A percentile compares a stretch with the other conserved stretches of the same genome.
Evolutionary conservation across 2,888 invertebrate species (phyloP).

Genomic region (Drosophila prolongata): DNA sequence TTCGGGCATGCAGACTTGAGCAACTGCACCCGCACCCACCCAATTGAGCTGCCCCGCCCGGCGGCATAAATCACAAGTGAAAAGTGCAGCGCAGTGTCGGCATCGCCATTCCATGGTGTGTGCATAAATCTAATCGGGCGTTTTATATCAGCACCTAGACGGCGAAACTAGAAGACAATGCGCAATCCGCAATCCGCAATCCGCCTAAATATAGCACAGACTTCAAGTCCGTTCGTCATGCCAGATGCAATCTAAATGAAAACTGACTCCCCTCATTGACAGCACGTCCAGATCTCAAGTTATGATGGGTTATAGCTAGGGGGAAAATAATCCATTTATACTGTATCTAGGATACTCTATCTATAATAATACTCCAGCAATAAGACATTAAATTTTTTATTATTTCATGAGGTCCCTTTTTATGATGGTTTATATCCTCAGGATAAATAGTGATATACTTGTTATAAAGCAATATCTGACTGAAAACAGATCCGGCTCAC

Average conservation of each 20-base stretch:
- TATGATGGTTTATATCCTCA: too few relatives aligned
- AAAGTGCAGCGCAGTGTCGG: constrained; percentile 40
- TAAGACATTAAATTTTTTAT: too few relatives aligned
- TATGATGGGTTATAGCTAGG: constrained; percentile 27
- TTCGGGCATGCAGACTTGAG: background rate
- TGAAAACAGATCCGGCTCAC: too few relatives aligned
- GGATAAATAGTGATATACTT: too few relatives aligned
- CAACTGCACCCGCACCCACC: constrained; percentile 34
- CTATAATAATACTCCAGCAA: background rate
- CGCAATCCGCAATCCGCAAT: constrained; percentile 27
- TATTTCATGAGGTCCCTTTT: too few relatives aligned
- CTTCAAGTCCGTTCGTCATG: constrained; percentile 30
- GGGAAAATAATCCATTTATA: background rate
- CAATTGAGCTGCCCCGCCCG: constrained; percentile 33
- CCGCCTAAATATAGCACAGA: constrained; percentile 42
- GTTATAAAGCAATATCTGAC: too few relatives aligned
- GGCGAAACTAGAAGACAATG: constrained; percentile 40
- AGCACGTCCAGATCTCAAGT: constrained; percentile 34
- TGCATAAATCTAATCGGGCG: constrained; percentile 64
- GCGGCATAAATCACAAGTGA: constrained; percentile 70
- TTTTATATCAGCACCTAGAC: constrained; percentile 48
- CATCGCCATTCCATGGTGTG: constrained; percentile 49
- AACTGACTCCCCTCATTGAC: constrained; percentile 25
- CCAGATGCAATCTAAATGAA: constrained; percentile 34
- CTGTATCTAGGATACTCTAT: constrained; percentile 2